A percentile compares a stretch with the other conserved stretches of the same genome.
Evolutionary conservation across 2,797 vertebrate species (phyloP).

Genomic region (Poecilia wingei): DNA sequence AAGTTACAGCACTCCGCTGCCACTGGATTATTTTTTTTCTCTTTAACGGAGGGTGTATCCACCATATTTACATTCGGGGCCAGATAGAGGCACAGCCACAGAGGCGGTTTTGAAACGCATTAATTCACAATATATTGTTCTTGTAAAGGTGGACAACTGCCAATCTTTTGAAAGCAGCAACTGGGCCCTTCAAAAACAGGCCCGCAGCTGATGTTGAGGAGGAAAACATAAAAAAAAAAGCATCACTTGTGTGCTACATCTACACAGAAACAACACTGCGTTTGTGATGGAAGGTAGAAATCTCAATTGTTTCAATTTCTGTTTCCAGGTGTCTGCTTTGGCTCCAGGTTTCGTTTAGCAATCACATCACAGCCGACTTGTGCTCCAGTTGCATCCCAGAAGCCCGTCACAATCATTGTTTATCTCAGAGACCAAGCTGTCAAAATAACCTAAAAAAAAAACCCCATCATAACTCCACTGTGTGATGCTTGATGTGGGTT

Average conservation of each 20-base stretch:
- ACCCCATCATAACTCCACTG: neutral
- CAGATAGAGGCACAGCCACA: conserved; percentile 7
- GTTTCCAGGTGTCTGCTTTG: neutral
- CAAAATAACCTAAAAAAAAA: neutral
- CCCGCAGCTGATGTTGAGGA: neutral
- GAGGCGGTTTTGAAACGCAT: neutral
- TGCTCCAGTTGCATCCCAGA: neutral
- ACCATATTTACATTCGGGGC: conserved; percentile 9
- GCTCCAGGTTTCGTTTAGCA: neutral
- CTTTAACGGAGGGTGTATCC: conserved; percentile 10
- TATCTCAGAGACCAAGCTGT: neutral
- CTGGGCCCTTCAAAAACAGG: neutral
- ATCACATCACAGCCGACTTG: neutral
- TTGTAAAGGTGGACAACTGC: neutral
- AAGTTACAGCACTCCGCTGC: conserved; percentile 32
- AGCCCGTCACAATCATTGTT: neutral
- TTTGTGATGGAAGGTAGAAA: neutral
- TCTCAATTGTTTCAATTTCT: neutral
- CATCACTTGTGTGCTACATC: neutral
- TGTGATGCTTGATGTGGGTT: neutral
- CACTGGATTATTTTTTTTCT: conserved; percentile 16
- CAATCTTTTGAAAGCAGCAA: neutral
- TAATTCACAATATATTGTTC: neutral
- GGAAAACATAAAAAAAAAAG: neutral
- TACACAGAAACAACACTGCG: neutral